A percentile compares a stretch with the other conserved stretches of the same genome.
phyloP scores from a whole-genome alignment of 2,888 invertebrate species.

The Mimumesa dahlbomi region DNA sequence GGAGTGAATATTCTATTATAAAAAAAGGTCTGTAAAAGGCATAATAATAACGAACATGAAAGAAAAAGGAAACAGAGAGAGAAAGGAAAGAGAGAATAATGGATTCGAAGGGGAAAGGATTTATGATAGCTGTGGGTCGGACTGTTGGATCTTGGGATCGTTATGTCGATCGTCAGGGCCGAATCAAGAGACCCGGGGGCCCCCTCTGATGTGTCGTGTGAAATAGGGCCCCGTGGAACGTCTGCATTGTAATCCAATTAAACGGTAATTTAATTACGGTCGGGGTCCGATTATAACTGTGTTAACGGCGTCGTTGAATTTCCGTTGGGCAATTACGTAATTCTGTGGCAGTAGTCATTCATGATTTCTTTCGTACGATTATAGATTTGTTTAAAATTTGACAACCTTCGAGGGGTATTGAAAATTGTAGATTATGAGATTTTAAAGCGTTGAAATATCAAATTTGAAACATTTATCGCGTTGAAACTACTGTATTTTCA shows the following conservation, averaged over 20 bases:
- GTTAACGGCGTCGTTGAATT: constrained; percentile 27
- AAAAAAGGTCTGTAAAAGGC: no score
- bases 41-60: no score
- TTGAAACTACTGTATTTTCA: no score
- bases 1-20: no score
- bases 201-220: not conserved
- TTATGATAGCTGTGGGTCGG: constrained; percentile 4
- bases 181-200: constrained; percentile 5
- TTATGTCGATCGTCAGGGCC: not conserved
- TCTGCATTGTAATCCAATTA: constrained; percentile 37
- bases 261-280: constrained; percentile 32
- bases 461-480: no score
- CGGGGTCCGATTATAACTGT: constrained; percentile 24
- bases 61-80: not conserved
- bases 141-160: not conserved
- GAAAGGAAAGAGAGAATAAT: constrained; percentile 10
- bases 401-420: no score
- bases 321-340: constrained; percentile 22
- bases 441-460: no score
- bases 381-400: no score
- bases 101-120: constrained; percentile 4
- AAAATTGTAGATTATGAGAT: no score
- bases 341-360: constrained; percentile 12
- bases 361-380: no score
- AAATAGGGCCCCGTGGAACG: constrained; percentile 11